Percentiles rank a stretch among this genome's conserved stretches.
These are phyloP conservation scores for Megalonaias nervosa DNA, from an alignment of 1,140 invertebrate genomes.

Conservation along the genomic window DNA sequence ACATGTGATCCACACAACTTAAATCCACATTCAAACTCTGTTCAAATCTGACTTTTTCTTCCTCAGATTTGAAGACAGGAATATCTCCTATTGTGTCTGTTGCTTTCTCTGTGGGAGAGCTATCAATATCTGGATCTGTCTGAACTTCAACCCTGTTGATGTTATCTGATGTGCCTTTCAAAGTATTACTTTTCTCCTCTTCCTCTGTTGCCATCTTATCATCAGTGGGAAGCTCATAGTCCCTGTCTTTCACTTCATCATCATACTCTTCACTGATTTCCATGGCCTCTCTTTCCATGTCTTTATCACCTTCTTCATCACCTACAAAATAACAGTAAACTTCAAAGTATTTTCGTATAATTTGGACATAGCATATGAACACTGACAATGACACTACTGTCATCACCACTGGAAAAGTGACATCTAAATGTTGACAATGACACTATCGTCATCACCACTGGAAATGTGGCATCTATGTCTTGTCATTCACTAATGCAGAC, in stretches of 20 bases:
- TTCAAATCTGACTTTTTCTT: constrained; percentile 64
- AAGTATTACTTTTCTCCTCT: not conserved
- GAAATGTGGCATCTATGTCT: not conserved
- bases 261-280: constrained; percentile 38
- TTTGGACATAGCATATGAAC: not conserved
- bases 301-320: not conserved
- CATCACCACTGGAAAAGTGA: not conserved
- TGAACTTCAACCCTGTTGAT: constrained; percentile 30
- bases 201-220: constrained; percentile 8
- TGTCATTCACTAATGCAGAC: too few relatives aligned
- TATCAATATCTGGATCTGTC: constrained; percentile 50
- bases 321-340: not conserved
- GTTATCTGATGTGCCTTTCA: not conserved
- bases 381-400: not conserved
- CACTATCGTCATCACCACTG: not conserved
- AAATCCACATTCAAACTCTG: constrained; percentile 64
- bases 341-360: not conserved
- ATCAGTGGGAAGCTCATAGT: constrained; percentile 30
- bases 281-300: not conserved
- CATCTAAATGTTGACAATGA: too few relatives aligned
- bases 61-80: constrained; percentile 62
- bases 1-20: constrained; percentile 63
- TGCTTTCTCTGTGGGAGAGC: constrained; percentile 29
- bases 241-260: constrained; percentile 43
- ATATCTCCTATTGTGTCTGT: constrained; percentile 52